Percentiles rank a stretch among this genome's conserved stretches.
Conservation (phyloP, 2,797 vertebrate genomes). For the Aeoliscus strigatus region DNA sequence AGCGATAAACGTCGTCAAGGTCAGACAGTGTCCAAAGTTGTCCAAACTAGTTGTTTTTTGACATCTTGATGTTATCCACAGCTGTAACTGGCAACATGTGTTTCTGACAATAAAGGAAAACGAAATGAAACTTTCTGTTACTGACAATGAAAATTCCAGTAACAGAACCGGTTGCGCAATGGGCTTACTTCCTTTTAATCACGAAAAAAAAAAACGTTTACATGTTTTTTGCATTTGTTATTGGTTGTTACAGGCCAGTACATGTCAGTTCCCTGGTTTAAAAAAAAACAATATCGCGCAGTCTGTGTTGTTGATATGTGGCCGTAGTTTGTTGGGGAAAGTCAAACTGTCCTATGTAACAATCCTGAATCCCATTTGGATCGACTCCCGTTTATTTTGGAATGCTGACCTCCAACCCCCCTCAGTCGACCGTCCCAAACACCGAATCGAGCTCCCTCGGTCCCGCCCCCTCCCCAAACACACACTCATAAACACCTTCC, state of each 20-base stretch:
- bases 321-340: conserved; percentile 41
- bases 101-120: no score
- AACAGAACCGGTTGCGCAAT: no score
- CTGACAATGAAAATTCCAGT: no score
- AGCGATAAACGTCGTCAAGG: conserved; percentile 33
- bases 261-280: conserved; percentile 25
- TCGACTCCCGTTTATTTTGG: conserved; percentile 63
- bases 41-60: conserved; percentile 13
- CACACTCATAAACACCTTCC: conserved; percentile 36
- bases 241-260: conserved; percentile 27
- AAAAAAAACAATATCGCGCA: conserved; percentile 14
- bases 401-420: conserved; percentile 57
- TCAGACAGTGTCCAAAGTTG: conserved; percentile 24
- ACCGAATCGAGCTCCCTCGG: conserved; percentile 9
- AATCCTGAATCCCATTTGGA: conserved; percentile 70
- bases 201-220: conserved; percentile 4
- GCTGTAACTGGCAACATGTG: no score
- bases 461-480: conserved; percentile 10
- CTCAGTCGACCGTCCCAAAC: conserved; percentile 11
- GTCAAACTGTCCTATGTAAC: conserved; percentile 45
- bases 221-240: conserved; percentile 15
- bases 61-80: no score
- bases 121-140: no score
- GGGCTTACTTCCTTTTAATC: no score
- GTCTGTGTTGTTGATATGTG: conserved; percentile 48